Evolutionary conservation across 2,113 vertebrate genomes (phyloP).

Genomic region (Spheniscus mendiculus): DNA sequence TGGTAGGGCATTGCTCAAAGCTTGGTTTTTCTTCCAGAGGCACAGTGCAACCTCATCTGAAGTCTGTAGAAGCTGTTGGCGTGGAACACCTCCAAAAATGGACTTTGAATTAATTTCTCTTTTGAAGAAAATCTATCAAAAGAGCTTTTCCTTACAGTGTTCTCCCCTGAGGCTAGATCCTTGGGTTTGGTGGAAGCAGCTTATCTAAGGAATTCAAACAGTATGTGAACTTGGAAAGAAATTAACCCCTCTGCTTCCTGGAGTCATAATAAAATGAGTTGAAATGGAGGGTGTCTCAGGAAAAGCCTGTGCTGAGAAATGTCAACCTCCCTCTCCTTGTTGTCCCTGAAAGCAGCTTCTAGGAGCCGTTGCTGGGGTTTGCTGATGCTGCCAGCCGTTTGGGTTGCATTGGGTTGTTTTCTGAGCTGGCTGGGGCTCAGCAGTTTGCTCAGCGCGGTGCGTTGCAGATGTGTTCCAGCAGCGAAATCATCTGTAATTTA

Average conservation of each 20-base stretch:
- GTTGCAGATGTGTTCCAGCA: constrained; percentile 48
- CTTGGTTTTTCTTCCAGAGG: neutral
- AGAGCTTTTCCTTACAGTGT: constrained; percentile 32
- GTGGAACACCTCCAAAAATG: neutral
- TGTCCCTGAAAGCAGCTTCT: neutral
- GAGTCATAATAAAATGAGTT: neutral
- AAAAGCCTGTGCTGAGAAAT: neutral
- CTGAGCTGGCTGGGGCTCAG: constrained; percentile 34
- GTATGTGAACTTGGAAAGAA: constrained; percentile 21
- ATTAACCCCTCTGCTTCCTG: constrained; percentile 45
- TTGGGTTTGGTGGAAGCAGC: constrained; percentile 44
- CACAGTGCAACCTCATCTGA: neutral
- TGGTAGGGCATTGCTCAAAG: neutral
- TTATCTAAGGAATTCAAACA: constrained; percentile 75
- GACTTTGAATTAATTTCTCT: constrained; percentile 30
- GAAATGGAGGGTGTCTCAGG: neutral
- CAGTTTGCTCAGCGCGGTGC: neutral
- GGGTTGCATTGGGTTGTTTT: neutral
- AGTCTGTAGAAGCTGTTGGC: neutral
- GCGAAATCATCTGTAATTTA: constrained; percentile 43
- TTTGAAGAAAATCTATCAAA: constrained; percentile 52
- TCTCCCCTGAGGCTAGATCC: constrained; percentile 32
- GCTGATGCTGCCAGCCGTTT: neutral
- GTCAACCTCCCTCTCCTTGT: neutral
- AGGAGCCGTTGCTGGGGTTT: neutral